Percentiles rank a stretch among this genome's conserved stretches.
These are phyloP conservation scores for Podarcis siculus DNA, from an alignment of 2,797 vertebrate species.

Conservation along the genomic window DNA sequence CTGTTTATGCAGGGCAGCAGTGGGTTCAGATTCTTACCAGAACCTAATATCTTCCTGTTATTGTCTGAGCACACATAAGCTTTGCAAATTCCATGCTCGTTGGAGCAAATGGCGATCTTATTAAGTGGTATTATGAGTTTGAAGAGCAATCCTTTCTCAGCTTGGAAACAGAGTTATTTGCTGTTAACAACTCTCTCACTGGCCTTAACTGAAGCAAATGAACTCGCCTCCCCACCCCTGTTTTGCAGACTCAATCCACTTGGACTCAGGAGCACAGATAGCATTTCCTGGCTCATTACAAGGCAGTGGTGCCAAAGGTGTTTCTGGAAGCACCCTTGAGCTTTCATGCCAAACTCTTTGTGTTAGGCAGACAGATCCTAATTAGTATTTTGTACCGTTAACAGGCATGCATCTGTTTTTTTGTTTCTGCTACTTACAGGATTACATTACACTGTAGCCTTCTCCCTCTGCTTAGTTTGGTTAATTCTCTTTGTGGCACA, in stretches of 20 bases:
- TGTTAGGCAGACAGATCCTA: background rate
- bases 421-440: background rate
- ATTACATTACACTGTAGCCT: background rate
- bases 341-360: background rate
- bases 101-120: background rate
- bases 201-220: background rate
- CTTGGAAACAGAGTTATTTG: background rate
- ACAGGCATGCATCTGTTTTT: background rate
- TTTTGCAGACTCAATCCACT: background rate
- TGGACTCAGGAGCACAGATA: background rate
- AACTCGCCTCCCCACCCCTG: too few species aligned
- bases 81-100: background rate
- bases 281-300: slow-evolving; percentile 7
- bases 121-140: background rate
- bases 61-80: background rate
- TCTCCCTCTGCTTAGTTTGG: background rate
- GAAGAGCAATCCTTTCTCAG: background rate
- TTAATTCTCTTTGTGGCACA: background rate
- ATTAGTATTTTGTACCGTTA: background rate
- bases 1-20: background rate
- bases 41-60: slow-evolving; percentile 34
- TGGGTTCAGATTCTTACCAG: slow-evolving; percentile 33
- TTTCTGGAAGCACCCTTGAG: background rate
- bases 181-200: background rate
- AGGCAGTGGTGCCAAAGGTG: background rate